phyloP scores from a whole-genome alignment of 2,113 vertebrate species.

The Muntiacus muntjak region DNA sequence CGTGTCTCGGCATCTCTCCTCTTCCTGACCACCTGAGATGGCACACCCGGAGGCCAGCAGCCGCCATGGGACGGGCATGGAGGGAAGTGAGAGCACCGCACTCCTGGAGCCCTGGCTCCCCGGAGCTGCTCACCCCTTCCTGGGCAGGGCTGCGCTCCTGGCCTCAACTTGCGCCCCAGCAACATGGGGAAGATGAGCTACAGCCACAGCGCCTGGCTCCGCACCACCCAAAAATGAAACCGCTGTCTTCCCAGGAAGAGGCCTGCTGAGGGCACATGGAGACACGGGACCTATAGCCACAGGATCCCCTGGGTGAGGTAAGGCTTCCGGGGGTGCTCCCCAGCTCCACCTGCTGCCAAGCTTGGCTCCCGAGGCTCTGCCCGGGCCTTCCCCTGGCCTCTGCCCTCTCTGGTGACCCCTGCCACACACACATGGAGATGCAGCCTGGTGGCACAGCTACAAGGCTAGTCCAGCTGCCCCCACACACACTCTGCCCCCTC shows the following conservation, averaged over 20 bases:
- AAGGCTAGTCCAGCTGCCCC: neutral
- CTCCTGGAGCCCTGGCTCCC: neutral
- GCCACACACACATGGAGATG: neutral
- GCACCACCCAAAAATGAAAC: neutral
- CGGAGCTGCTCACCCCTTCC: neutral
- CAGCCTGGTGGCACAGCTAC: neutral
- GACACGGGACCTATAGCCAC: neutral
- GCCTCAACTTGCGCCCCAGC: neutral
- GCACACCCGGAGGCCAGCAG: too few species aligned
- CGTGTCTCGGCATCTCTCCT: neutral
- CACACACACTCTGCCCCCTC: neutral
- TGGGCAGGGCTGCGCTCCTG: neutral
- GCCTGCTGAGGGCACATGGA: neutral
- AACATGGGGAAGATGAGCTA: neutral
- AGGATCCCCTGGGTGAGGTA: neutral
- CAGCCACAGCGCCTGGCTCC: rapidly evolving
- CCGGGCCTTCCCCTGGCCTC: neutral
- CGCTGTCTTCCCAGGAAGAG: neutral
- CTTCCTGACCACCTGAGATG: rapidly evolving
- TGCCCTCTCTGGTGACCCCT: neutral
- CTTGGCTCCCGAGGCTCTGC: neutral
- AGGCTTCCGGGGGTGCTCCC: neutral
- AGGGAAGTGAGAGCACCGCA: too few species aligned
- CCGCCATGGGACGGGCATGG: rapidly evolving
- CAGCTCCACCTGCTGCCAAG: neutral